Evolutionary conservation across 2,113 vertebrate species (phyloP).

Genomic region (Bettongia penicillata): DNA sequence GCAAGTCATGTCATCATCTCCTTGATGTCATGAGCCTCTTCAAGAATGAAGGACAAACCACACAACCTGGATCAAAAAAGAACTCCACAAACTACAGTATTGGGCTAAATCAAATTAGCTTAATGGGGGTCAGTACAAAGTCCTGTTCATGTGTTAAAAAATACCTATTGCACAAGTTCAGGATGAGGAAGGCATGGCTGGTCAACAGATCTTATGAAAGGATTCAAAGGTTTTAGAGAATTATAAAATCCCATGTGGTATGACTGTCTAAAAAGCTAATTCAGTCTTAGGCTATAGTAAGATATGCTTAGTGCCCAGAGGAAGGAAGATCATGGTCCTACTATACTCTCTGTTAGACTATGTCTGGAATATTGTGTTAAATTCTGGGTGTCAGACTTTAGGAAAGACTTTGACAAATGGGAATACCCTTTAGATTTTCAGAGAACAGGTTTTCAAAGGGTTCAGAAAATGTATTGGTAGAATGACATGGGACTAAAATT

Average conservation of each 20-base stretch:
- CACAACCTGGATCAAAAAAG: neutral
- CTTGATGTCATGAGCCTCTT: too few species aligned
- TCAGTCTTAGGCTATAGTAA: neutral
- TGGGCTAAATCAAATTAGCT: neutral
- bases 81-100: neutral
- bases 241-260: neutral
- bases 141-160: neutral
- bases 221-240: neutral
- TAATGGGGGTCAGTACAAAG: neutral
- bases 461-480: neutral
- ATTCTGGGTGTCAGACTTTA: neutral
- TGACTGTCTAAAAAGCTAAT: neutral
- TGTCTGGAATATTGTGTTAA: neutral
- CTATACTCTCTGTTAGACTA: neutral
- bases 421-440: neutral
- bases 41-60: too few species aligned
- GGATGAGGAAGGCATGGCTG: neutral
- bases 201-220: neutral
- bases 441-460: neutral
- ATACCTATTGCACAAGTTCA: neutral
- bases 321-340: neutral
- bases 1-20: too few species aligned
- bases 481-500: neutral
- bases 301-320: too few species aligned
- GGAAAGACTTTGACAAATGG: neutral